Conservation (phyloP, 2,888 invertebrate species). For the Lathronympha strigana region DNA sequence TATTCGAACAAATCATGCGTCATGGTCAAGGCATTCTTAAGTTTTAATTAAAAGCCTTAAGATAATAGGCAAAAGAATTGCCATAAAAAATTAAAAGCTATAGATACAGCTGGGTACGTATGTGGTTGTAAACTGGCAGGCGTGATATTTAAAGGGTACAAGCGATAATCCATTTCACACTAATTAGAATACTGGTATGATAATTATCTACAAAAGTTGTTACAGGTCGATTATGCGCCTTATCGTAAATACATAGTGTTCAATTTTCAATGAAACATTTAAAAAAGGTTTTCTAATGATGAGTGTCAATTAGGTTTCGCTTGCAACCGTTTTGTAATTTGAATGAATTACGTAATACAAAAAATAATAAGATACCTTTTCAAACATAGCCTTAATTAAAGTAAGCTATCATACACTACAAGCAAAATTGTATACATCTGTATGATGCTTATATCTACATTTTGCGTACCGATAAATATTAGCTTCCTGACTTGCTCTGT, state of each 20-base stretch:
- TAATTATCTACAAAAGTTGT: neutral
- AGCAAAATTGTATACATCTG: constrained; percentile 15
- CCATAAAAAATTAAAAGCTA: neutral
- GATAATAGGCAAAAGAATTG: neutral
- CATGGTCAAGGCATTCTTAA: neutral
- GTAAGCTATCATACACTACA: constrained; percentile 28
- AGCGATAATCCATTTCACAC: constrained; percentile 28
- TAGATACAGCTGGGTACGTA: constrained; percentile 7
- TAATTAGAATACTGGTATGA: constrained; percentile 10
- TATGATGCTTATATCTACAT: constrained; percentile 46
- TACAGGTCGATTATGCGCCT: neutral
- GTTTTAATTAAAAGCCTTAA: neutral
- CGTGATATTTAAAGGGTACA: constrained; percentile 21
- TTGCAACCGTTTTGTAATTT: constrained; percentile 5
- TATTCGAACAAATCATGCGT: neutral
- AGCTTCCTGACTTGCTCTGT: constrained; percentile 82
- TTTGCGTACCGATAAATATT: constrained; percentile 77
- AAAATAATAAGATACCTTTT: neutral
- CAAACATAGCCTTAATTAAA: constrained; percentile 1
- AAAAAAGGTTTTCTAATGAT: neutral
- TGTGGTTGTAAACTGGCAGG: constrained; percentile 13
- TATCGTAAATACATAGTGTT: neutral
- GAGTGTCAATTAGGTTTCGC: constrained; percentile 13
- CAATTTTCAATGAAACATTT: neutral
- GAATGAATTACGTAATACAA: neutral